phyloP scores from a whole-genome alignment of 2,113 vertebrate species.

The Ictalurus furcatus region DNA sequence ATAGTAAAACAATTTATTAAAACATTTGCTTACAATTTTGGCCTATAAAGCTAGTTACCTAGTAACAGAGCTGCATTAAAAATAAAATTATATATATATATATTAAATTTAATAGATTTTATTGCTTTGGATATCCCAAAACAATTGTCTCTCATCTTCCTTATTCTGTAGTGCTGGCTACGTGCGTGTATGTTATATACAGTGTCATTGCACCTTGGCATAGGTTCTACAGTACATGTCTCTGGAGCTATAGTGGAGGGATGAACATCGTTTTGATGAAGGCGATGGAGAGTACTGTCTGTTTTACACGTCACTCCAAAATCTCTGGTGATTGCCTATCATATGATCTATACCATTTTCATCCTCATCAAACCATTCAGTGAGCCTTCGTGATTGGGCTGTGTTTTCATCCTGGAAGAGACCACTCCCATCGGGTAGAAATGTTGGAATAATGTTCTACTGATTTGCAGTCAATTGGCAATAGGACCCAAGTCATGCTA shows the following conservation, averaged over 20 bases:
- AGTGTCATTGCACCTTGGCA: no score
- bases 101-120: no score
- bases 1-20: no score
- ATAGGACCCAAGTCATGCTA: neutral
- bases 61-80: no score
- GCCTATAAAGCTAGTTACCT: no score
- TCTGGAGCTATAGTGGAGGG: neutral
- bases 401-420: neutral
- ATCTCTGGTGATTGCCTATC: neutral
- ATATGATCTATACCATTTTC: neutral
- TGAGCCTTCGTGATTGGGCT: neutral
- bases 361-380: neutral
- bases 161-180: no score
- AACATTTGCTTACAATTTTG: no score
- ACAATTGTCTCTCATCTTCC: no score
- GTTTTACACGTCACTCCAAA: neutral
- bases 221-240: neutral
- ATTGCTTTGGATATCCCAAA: no score
- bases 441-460: neutral
- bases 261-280: neutral
- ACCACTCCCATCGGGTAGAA: neutral
- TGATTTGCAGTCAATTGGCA: neutral
- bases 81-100: no score
- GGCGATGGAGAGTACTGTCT: neutral
- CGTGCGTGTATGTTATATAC: no score